phyloP scores from a whole-genome alignment of 2,113 vertebrate genomes.

The Holacanthus passer region DNA sequence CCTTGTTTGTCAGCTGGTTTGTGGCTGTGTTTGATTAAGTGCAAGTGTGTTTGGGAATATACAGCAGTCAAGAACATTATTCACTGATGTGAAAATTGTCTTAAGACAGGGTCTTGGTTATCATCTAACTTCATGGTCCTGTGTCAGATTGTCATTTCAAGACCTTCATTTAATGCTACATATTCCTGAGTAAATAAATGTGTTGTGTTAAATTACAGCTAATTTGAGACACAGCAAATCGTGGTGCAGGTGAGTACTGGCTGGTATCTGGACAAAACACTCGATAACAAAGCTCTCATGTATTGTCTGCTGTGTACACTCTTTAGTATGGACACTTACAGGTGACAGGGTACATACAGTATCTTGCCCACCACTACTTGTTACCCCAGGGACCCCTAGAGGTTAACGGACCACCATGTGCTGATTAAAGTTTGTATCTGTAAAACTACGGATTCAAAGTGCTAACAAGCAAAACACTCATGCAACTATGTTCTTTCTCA shows the following conservation, averaged over 20 bases:
- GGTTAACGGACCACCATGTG: background rate
- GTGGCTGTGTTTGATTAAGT: background rate
- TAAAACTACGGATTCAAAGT: background rate
- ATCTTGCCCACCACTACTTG: too few relatives aligned
- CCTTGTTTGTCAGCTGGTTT: background rate
- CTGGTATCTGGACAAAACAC: background rate
- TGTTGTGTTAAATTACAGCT: background rate
- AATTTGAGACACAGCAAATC: background rate
- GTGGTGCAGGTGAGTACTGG: background rate
- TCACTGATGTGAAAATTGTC: background rate
- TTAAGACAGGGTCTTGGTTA: background rate
- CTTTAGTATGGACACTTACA: background rate
- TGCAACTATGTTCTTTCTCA: background rate
- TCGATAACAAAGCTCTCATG: background rate
- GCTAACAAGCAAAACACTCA: background rate
- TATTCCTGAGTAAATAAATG: background rate
- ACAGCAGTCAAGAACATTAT: background rate
- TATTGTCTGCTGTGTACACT: background rate
- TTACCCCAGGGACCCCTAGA: too few relatives aligned
- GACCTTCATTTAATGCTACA: background rate
- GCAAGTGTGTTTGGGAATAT: background rate
- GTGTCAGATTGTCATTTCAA: background rate
- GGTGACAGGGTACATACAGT: background rate
- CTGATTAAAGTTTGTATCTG: background rate
- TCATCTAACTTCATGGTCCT: background rate